phyloP scores from a whole-genome alignment of 2,797 vertebrate species.

The Scarus forsteni region DNA sequence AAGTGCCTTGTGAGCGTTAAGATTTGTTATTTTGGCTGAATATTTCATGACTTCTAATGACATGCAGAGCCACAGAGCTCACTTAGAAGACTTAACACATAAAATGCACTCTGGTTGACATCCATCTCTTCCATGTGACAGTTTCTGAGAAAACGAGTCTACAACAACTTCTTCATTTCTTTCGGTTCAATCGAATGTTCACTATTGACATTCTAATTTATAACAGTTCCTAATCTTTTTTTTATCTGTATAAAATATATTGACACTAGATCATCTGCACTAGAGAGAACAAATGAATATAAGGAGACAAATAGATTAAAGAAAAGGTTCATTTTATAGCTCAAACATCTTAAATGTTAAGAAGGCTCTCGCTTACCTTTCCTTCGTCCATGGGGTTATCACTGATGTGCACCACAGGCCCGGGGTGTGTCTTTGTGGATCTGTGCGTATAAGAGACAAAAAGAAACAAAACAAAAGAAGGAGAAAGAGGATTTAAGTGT shows the following conservation, averaged over 20 bases:
- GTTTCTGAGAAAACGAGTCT: not conserved
- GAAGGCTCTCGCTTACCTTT: constrained; percentile 85
- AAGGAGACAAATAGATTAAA: not conserved
- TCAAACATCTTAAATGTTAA: not conserved
- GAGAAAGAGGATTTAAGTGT: not conserved
- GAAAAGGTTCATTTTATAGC: not conserved
- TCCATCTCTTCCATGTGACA: not conserved
- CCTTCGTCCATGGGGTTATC: constrained; percentile 99
- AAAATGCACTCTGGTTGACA: not conserved
- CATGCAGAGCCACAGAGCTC: not conserved
- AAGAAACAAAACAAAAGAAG: constrained; percentile 4
- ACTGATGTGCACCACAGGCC: constrained; percentile 98
- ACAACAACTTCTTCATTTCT: not conserved
- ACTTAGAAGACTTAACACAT: not conserved
- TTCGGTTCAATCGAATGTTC: constrained; percentile 18
- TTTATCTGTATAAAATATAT: constrained; percentile 10
- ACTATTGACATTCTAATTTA: constrained; percentile 37
- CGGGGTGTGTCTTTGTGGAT: constrained; percentile 97
- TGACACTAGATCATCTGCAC: constrained; percentile 9
- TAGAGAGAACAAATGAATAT: not conserved
- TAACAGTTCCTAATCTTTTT: constrained; percentile 23
- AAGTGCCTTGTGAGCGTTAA: too few species aligned
- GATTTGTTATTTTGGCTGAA: not conserved
- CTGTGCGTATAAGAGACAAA: constrained; percentile 75
- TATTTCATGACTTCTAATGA: not conserved